Base-by-base conservation (phyloP, 2,113 vertebrate genomes). In the Etheostoma cragini region DNA sequence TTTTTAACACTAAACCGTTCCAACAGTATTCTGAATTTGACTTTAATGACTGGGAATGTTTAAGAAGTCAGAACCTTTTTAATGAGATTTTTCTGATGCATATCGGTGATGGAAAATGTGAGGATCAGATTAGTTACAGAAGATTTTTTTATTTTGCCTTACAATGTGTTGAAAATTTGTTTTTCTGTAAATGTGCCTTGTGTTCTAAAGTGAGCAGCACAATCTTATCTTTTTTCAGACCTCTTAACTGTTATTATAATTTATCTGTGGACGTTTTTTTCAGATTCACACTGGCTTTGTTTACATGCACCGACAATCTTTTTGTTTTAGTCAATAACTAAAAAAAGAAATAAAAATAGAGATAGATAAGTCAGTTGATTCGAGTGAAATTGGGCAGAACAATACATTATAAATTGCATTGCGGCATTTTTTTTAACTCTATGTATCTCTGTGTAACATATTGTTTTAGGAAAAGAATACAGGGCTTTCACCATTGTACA, bases 121-220 rank as follows among this genome's bases (percentile, higher is more conserved):
- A 64, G 64, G 52, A 26, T 67, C 17, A 38, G 35, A 69, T 70
- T 76, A 75, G 58, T 87, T 76, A 76, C 76, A 57, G 64, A 57
- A 60, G 45, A 26, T 75, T 52, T 60, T 65, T 26, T 53, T 83
- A 33, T 72, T 42, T 87, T 87, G 73, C 72, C 76, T 65, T 78
- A 81, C 85, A 76, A 75, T 88, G 64, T 84, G 75, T 84, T 83
- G 35, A 72, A 74, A 45, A 46, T 87, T 65, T 56, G 49, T 70
- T 72, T 70, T 62, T 74, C 30, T 82, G 53, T 87, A 58, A 79
- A 83, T 72, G 86, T 91, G 87, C 82, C 82, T 82, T 86, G 49
- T 80, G 38, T 86, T 75, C 22, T 68, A 67, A 67, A 21, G 56
- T n/a, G 69, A 88, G 72, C 87, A 87, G 79, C 81, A 91, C 80